A percentile compares a stretch with the other conserved stretches of the same genome.
Conservation (phyloP, 1,140 invertebrate genomes). For the Proales similis region DNA sequence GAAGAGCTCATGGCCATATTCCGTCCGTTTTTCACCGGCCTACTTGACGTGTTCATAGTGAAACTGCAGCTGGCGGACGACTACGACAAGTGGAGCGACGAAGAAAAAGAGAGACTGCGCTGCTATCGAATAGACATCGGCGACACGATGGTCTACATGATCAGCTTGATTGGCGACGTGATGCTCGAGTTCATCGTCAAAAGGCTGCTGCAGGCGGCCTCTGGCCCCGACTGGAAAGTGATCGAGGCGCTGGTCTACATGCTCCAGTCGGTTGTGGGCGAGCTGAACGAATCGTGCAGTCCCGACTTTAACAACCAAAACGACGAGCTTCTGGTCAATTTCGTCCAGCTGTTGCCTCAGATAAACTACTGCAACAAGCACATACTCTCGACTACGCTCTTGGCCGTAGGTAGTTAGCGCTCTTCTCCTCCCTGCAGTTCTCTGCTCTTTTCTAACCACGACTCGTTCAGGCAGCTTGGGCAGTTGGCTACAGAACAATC, state of each 20-base stretch:
- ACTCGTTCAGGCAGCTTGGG: constrained; percentile 7
- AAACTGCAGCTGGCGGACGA: constrained; percentile 28
- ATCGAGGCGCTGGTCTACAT: constrained; percentile 28
- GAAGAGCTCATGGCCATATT: constrained; percentile 12
- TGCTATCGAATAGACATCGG: constrained; percentile 37
- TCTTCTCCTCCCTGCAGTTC: neutral
- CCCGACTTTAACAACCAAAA: constrained; percentile 27
- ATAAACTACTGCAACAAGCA: constrained; percentile 33
- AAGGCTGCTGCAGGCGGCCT: neutral
- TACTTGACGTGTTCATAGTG: constrained; percentile 28
- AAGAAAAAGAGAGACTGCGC: constrained; percentile 35
- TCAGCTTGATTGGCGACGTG: constrained; percentile 28
- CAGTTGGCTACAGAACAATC: constrained; percentile 28
- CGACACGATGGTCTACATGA: constrained; percentile 36
- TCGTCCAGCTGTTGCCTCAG: constrained; percentile 22
- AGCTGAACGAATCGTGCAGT: constrained; percentile 36
- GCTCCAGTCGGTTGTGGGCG: constrained; percentile 33
- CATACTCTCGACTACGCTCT: constrained; percentile 30
- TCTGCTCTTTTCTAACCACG: neutral
- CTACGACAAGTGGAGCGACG: constrained; percentile 32
- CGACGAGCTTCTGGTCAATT: constrained; percentile 23
- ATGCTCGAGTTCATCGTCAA: constrained; percentile 35
- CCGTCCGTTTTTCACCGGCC: constrained; percentile 23
- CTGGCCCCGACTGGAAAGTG: constrained; percentile 11
- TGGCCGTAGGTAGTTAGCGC: constrained; percentile 1